Evolutionary conservation across 2,797 vertebrate species (phyloP).

Genomic region (Enteromius treurensis): DNA sequence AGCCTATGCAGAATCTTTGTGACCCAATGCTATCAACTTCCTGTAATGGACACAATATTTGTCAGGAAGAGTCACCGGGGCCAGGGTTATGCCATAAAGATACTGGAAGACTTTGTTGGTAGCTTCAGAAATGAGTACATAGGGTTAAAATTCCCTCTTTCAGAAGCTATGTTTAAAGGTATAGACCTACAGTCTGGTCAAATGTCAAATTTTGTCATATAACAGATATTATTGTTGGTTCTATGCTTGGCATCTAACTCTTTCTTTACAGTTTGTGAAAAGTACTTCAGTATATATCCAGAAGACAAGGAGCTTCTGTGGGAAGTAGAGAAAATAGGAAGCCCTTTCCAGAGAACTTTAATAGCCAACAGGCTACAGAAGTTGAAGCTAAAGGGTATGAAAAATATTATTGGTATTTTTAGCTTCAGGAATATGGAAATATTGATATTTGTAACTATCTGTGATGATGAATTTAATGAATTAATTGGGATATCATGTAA

Average conservation of each 20-base stretch:
- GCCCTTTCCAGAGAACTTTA: constrained; percentile 78
- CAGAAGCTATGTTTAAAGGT: constrained; percentile 82
- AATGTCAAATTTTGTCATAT: constrained; percentile 3
- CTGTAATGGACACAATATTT: constrained; percentile 89
- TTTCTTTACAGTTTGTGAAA: constrained; percentile 81
- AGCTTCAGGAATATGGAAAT: background rate
- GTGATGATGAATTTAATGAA: too few relatives aligned
- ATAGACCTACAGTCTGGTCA: constrained; percentile 47
- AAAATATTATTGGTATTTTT: background rate
- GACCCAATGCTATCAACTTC: constrained; percentile 77
- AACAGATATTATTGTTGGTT: background rate
- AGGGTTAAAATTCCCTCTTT: constrained; percentile 84
- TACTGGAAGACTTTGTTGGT: constrained; percentile 88
- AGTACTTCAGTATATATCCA: constrained; percentile 83
- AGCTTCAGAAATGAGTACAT: constrained; percentile 79
- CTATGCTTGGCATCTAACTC: background rate
- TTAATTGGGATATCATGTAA: background rate
- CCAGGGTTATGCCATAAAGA: constrained; percentile 79
- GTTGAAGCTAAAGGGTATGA: constrained; percentile 74
- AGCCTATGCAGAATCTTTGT: constrained; percentile 67
- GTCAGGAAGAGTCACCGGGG: constrained; percentile 80
- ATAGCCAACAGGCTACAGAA: constrained; percentile 72
- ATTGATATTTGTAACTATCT: background rate
- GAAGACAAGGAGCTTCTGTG: constrained; percentile 80
- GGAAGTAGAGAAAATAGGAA: constrained; percentile 83